Evolutionary conservation across 2,797 vertebrate genomes (phyloP).

Genomic region (Peromyscus aztecus): DNA sequence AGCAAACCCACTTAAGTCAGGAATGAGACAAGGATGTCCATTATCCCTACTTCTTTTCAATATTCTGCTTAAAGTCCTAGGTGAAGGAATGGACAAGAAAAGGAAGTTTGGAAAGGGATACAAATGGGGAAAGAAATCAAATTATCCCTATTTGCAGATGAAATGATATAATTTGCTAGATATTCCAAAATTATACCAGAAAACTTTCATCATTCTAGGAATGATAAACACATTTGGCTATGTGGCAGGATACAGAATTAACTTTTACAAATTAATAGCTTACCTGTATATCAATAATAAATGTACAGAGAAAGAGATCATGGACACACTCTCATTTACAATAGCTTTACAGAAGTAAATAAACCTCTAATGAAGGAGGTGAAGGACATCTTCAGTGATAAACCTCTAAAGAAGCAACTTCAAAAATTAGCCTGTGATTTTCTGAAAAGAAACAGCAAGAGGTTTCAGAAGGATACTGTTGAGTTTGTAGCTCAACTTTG

Average conservation of each 20-base stretch:
- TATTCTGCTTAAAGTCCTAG: neutral
- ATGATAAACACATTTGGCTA: neutral
- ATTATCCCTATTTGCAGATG: neutral
- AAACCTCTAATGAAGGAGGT: neutral
- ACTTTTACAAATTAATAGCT: neutral
- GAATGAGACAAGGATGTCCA: neutral
- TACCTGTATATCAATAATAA: neutral
- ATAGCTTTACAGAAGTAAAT: neutral
- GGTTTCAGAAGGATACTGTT: neutral
- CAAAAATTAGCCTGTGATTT: constrained; percentile 2
- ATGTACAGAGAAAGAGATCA: neutral
- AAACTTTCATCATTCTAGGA: neutral
- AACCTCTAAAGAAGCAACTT: neutral
- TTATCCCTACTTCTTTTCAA: too few species aligned
- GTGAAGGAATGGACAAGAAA: neutral
- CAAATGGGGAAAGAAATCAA: neutral
- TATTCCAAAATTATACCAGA: neutral
- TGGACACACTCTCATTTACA: neutral
- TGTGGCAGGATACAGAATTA: neutral
- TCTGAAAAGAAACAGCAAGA: neutral
- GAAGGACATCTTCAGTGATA: neutral
- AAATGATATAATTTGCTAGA: neutral
- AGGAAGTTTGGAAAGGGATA: neutral
- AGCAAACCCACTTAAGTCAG: neutral
- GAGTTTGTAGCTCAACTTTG: neutral